These are phyloP conservation scores for Callocephalon fimbriatum DNA, from an alignment of 2,113 vertebrate genomes.

Conservation along the genomic window DNA sequence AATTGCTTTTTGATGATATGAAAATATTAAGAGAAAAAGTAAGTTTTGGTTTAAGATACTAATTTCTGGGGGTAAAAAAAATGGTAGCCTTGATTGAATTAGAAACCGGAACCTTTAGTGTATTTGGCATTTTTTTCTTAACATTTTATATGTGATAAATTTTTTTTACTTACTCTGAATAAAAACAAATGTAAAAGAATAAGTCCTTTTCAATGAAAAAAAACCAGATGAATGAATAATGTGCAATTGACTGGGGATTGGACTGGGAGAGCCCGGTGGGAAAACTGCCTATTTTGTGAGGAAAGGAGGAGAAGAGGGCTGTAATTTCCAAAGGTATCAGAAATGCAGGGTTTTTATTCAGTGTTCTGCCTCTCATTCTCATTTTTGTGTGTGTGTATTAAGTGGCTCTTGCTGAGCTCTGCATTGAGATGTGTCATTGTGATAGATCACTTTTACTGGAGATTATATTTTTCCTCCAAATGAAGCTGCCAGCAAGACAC, in stretches of 20 bases:
- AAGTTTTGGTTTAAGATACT: neutral
- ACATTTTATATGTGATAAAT: neutral
- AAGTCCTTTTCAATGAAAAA: neutral
- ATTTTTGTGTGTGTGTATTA: neutral
- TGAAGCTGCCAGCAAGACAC: constrained; percentile 39
- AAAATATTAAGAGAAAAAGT: neutral
- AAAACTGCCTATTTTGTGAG: neutral
- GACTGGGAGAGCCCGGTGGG: neutral
- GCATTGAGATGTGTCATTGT: constrained; percentile 18
- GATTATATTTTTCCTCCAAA: constrained; percentile 48
- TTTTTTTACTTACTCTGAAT: neutral
- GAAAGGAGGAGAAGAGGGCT: neutral
- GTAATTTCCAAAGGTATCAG: neutral
- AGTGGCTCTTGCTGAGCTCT: constrained; percentile 35
- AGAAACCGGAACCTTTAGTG: neutral
- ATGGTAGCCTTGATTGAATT: neutral
- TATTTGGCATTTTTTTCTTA: neutral
- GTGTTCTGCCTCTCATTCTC: neutral
- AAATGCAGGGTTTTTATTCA: neutral
- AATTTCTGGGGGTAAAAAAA: neutral
- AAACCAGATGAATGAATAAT: neutral
- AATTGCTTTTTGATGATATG: neutral
- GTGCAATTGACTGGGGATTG: neutral
- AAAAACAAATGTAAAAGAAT: neutral
- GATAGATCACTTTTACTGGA: constrained; percentile 32